phyloP scores from a whole-genome alignment of 2,888 invertebrate species.

The Xestia c-nigrum region DNA sequence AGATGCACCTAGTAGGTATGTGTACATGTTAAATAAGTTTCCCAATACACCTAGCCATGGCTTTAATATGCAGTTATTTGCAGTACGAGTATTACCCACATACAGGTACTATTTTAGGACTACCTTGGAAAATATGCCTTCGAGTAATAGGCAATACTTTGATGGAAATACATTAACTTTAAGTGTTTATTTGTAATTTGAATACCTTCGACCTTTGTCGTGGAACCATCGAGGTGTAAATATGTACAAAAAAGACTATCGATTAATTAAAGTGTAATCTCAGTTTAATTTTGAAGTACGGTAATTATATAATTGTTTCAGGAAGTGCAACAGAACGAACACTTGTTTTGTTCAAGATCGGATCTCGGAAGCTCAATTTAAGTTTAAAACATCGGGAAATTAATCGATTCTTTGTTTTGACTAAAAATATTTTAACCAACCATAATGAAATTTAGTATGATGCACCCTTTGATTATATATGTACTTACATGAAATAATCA shows the following conservation, averaged over 20 bases:
- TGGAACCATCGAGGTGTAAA: not conserved
- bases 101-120: constrained; percentile 50
- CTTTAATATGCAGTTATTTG: constrained; percentile 49
- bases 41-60: constrained; percentile 42
- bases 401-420: constrained; percentile 13
- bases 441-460: constrained; percentile 9
- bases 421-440: not conserved
- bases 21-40: constrained; percentile 36
- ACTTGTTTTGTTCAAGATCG: constrained; percentile 18
- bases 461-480: too few species aligned
- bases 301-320: constrained; percentile 2
- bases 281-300: not conserved
- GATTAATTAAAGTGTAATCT: constrained; percentile 4
- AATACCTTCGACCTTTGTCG: constrained; percentile 1
- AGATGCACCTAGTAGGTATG: constrained; percentile 16
- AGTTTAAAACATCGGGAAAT: not conserved
- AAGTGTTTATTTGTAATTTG: constrained; percentile 49
- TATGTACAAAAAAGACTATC: not conserved
- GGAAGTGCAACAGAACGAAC: constrained; percentile 22
- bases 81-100: constrained; percentile 31
- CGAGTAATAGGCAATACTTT: constrained; percentile 42
- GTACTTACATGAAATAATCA: too few species aligned
- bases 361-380: not conserved
- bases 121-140: constrained; percentile 56
- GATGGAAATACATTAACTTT: constrained; percentile 30